Conservation (phyloP, 2,797 vertebrate species). For the Clarias laeviceps region DNA sequence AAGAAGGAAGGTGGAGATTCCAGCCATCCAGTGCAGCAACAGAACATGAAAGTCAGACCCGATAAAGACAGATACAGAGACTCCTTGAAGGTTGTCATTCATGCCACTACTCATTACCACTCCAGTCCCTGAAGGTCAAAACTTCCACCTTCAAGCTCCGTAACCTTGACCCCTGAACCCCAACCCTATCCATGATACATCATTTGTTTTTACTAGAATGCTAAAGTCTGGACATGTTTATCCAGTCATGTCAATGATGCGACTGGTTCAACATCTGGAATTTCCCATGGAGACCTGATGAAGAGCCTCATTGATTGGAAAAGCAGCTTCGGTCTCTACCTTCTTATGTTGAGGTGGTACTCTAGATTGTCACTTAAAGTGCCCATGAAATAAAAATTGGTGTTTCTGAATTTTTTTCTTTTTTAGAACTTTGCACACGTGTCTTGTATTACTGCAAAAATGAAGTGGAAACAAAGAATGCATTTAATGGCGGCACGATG, state of each 20-base stretch:
- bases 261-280: slow-evolving; percentile 8
- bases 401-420: neutral
- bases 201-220: neutral
- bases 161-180: neutral
- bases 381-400: neutral
- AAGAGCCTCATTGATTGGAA: neutral
- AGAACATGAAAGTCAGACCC: slow-evolving; percentile 37
- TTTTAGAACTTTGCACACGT: neutral
- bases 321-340: neutral
- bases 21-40: slow-evolving; percentile 61
- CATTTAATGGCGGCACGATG: too few relatives aligned
- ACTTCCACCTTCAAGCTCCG: neutral
- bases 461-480: too few relatives aligned
- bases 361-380: neutral
- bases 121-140: neutral
- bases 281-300: neutral
- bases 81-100: neutral
- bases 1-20: slow-evolving; percentile 64
- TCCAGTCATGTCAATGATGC: neutral
- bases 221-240: neutral
- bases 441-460: neutral
- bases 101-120: neutral
- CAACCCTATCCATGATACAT: neutral
- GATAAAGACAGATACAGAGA: neutral
- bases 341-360: neutral